Percentiles rank a stretch among this genome's conserved stretches.
Conservation (phyloP, 2,888 invertebrate species). For the Pseudococcus viburni region DNA sequence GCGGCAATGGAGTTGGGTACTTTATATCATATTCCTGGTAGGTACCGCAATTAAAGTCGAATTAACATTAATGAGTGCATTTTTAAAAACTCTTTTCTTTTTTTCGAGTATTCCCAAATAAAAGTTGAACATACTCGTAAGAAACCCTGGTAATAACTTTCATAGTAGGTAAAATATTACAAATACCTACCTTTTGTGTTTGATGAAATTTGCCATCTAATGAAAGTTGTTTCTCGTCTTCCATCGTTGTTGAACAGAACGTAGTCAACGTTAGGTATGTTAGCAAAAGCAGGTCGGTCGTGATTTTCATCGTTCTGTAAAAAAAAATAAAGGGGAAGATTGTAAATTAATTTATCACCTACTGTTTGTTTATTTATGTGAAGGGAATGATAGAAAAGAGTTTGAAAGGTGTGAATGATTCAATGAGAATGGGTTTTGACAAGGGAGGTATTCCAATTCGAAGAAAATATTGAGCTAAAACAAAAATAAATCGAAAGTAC, state of each 20-base stretch:
- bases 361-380: neutral
- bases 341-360: conserved; percentile 4
- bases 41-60: conserved; percentile 22
- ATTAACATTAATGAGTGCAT: conserved; percentile 1
- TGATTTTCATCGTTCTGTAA: conserved; percentile 60
- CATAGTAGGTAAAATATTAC: conserved; percentile 8
- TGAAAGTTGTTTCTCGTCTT: conserved; percentile 63
- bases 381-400: neutral
- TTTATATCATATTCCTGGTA: neutral
- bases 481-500: too few species aligned
- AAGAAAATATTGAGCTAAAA: too few species aligned
- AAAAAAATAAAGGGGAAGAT: neutral
- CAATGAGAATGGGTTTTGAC: too few species aligned
- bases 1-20: neutral
- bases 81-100: neutral
- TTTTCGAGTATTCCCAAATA: conserved; percentile 14
- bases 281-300: conserved; percentile 54
- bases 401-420: neutral
- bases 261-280: conserved; percentile 54
- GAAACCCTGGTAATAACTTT: neutral
- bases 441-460: too few species aligned
- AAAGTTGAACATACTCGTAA: neutral
- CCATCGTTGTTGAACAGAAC: conserved; percentile 56
- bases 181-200: conserved; percentile 61
- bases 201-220: conserved; percentile 57